Evolutionary conservation across 2,888 invertebrate species (phyloP), one percentile per base, ranked within the genome.

Genomic region (Drosophila parthenogenetica): DNA sequence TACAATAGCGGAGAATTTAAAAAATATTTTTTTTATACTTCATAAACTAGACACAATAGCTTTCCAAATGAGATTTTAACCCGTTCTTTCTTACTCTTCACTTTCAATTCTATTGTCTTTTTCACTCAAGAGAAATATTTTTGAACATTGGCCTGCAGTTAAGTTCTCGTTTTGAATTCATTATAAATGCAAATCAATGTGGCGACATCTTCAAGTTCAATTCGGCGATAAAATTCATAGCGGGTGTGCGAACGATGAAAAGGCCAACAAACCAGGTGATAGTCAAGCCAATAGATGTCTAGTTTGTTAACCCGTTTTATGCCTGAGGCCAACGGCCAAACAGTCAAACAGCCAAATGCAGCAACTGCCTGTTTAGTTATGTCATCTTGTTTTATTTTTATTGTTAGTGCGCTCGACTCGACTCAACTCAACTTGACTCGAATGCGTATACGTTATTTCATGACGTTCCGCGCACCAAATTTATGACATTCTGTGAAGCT

Each of bases 131-230:
- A 29, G 50, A 40, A 57, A 45, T 29, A 46, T 22, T 43, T 53
- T 55, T 45, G 19, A 37, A 37, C 19, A 45, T 55, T 35, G 62
- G 65, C 40, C 45, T 69, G 63, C 65, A 72, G 69, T 51, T 68
- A 39, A 62, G 63, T 83, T 73, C 77, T 69, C 60, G 59, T 45
- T 66, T 70, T 63, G 65, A 69, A 72, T 76, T 79, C 77, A 80
- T 85, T 85, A 79, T 58, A 73, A 79, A 88, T 85, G 78, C 81
- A 88, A 88, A 85, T 85, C 45, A 73, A 42, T 45, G 22, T 76
- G 73, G 66, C 73, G 68, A 70, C 70, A 78, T 61, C 62, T 79
- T 86, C 88, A 85, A 88, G 88, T 88, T 85, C 88, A 86, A 86
- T 73, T 68, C 62, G 83, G 51, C 68, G 61, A 85, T 84, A 68